These are phyloP conservation scores for Phrynocephalus vlangalii DNA, from an alignment of 2,797 vertebrate genomes.

Conservation along the genomic window DNA sequence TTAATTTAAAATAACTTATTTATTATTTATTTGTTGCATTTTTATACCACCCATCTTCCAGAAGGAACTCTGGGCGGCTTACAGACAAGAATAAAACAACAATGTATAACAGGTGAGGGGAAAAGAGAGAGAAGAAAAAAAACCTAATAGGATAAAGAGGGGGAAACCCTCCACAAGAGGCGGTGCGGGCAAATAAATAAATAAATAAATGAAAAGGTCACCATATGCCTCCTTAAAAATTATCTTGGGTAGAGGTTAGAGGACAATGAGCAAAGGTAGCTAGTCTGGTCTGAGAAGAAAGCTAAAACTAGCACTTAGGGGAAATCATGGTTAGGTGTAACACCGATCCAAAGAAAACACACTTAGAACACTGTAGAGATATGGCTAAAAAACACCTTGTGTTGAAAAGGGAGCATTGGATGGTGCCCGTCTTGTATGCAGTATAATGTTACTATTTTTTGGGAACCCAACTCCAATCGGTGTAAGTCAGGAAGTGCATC, in stretches of 20 bases:
- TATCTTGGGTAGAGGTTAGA: slow-evolving; percentile 56
- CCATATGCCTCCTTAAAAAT: too few relatives aligned
- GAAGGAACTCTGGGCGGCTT: too few relatives aligned
- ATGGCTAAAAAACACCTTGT: slow-evolving; percentile 19
- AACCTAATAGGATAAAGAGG: too few relatives aligned
- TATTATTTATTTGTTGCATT: too few relatives aligned
- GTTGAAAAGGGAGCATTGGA: slow-evolving; percentile 12
- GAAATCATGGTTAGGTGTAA: slow-evolving; percentile 47
- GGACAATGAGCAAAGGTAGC: slow-evolving; percentile 27
- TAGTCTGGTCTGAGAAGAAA: slow-evolving; percentile 51
- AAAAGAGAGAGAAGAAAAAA: too few relatives aligned
- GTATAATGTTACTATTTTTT: not conserved
- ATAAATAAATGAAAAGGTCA: too few relatives aligned
- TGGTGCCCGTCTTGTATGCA: not conserved
- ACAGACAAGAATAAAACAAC: too few relatives aligned
- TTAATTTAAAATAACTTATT: slow-evolving; percentile 32
- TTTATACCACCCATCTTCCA: too few relatives aligned
- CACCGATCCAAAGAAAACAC: slow-evolving; percentile 53
- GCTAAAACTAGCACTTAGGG: slow-evolving; percentile 9
- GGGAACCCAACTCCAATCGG: not conserved
- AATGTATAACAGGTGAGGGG: too few relatives aligned
- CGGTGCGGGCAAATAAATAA: too few relatives aligned
- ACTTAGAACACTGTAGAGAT: slow-evolving; percentile 39
- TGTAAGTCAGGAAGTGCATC: not conserved
- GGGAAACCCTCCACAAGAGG: too few relatives aligned